Evolutionary conservation across 2,113 vertebrate species (phyloP).

Genomic region (Leucoraja erinaceus): DNA sequence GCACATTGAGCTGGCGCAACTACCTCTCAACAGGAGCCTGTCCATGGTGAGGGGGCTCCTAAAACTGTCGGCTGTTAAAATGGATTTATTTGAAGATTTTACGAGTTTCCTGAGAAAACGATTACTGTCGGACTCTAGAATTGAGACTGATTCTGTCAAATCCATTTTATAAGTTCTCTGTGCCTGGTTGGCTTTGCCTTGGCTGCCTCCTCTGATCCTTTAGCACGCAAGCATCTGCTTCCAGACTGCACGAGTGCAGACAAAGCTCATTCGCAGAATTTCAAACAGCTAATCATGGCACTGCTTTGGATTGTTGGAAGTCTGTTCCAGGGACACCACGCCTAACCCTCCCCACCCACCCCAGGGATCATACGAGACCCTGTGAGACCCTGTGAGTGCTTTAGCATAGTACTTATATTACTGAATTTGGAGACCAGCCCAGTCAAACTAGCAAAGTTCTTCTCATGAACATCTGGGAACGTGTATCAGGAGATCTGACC

Average conservation of each 20-base stretch:
- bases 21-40: constrained; percentile 9
- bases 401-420: not conserved
- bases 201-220: not conserved
- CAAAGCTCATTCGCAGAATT: not conserved
- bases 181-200: constrained; percentile 9
- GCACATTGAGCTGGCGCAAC: not conserved
- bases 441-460: not conserved
- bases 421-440: not conserved
- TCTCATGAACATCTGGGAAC: not conserved
- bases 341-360: not conserved
- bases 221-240: constrained; percentile 31
- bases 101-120: constrained; percentile 33
- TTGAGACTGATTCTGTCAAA: constrained; percentile 31
- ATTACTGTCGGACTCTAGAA: constrained; percentile 31
- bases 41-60: constrained; percentile 33
- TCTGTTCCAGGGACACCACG: not conserved
- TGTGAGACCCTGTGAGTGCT: not conserved
- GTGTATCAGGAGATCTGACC: not conserved
- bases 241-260: not conserved
- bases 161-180: constrained; percentile 33
- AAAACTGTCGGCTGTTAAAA: constrained; percentile 35
- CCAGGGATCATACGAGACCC: not conserved
- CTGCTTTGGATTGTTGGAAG: not conserved
- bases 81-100: constrained; percentile 38
- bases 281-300: constrained; percentile 14